Evolutionary conservation across 2,113 vertebrate species (phyloP).

Genomic region (Columba janthina): DNA sequence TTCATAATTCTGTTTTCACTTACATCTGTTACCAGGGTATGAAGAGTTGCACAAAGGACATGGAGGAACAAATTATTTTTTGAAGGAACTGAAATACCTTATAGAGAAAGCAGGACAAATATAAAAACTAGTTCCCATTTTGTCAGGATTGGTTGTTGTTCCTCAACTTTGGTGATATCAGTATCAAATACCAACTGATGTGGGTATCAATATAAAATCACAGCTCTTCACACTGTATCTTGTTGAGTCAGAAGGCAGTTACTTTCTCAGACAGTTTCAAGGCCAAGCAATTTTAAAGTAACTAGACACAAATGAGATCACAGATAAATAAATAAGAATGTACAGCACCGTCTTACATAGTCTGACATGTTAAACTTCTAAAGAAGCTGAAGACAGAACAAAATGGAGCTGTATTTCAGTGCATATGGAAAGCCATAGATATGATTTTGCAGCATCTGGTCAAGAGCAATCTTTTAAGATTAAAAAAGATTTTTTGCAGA

Average conservation of each 20-base stretch:
- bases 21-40: not conserved
- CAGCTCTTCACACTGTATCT: not conserved
- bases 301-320: not conserved
- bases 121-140: not conserved
- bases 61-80: no score
- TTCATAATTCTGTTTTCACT: not conserved
- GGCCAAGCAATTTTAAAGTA: conserved; percentile 18
- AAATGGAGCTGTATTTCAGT: not conserved
- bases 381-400: not conserved
- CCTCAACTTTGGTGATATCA: not conserved
- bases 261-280: not conserved
- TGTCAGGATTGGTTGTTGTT: not conserved
- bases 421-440: not conserved
- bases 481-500: not conserved
- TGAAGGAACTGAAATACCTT: not conserved
- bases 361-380: not conserved
- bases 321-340: conserved; percentile 5
- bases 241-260: not conserved
- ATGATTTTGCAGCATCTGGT: not conserved
- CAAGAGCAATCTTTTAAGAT: not conserved
- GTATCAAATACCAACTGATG: not conserved
- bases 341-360: not conserved
- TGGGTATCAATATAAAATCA: not conserved
- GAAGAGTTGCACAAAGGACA: not conserved
- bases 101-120: not conserved